Evolutionary conservation across 2,113 vertebrate species (phyloP).

Genomic region (Lagopus muta): DNA sequence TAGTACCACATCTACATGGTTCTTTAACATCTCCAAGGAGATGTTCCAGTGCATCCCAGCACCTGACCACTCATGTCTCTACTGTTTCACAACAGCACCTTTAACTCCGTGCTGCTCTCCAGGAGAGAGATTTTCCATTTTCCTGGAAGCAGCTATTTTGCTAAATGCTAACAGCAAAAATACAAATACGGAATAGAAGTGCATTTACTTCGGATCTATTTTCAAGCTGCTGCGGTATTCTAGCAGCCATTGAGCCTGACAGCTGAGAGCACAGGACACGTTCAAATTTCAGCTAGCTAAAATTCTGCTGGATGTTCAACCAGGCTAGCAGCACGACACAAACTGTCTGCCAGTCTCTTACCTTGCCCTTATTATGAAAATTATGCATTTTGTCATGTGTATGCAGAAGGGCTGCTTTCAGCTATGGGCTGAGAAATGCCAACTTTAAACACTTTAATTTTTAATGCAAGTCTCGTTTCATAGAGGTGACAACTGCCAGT

Average conservation of each 20-base stretch:
- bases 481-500: not conserved
- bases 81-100: not conserved
- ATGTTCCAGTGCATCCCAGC: no score
- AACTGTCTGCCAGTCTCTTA: not conserved
- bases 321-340: rapidly evolving
- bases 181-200: not conserved
- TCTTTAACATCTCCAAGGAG: no score
- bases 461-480: not conserved
- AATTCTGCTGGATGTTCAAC: not conserved
- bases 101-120: not conserved
- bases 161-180: not conserved
- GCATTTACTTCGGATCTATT: not conserved
- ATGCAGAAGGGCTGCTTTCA: conserved; percentile 5
- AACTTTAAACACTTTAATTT: not conserved
- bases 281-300: not conserved
- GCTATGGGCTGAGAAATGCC: not conserved
- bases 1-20: no score
- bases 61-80: not conserved
- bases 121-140: not conserved
- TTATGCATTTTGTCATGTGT: not conserved
- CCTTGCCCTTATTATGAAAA: not conserved
- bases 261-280: not conserved
- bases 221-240: not conserved
- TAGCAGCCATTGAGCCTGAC: not conserved
- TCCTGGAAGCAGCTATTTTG: not conserved